These are phyloP conservation scores for Acrocephalus scirpaceus DNA, from an alignment of 2,797 vertebrate genomes.

Conservation along the genomic window DNA sequence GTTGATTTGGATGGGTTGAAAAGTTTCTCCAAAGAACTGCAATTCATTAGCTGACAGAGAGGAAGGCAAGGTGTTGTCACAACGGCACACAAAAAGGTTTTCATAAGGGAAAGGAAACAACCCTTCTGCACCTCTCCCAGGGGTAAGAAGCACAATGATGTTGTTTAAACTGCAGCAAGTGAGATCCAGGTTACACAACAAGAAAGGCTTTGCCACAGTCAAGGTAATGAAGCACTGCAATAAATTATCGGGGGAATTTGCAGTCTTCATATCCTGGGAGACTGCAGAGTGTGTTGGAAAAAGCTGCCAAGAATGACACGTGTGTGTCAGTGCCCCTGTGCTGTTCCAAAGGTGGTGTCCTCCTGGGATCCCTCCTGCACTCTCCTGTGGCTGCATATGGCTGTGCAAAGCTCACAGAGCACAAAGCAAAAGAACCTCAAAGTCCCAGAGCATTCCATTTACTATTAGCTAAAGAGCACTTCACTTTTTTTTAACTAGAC, in stretches of 20 bases:
- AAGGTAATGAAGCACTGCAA: neutral
- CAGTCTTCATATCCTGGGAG: neutral
- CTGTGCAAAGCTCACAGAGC: neutral
- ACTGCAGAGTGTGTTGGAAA: slow-evolving; percentile 5
- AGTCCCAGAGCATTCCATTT: neutral
- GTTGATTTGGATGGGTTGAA: neutral
- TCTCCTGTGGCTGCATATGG: accelerated
- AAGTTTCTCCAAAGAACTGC: slow-evolving; percentile 7
- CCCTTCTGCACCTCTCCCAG: neutral
- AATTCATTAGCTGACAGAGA: neutral
- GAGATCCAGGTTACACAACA: neutral
- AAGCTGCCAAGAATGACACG: neutral
- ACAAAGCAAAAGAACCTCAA: neutral
- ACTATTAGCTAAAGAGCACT: neutral
- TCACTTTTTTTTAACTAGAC: neutral
- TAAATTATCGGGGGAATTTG: neutral
- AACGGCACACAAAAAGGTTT: neutral
- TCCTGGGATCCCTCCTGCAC: neutral
- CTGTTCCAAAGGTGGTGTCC: neutral
- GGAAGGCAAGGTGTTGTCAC: neutral
- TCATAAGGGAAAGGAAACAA: slow-evolving; percentile 3
- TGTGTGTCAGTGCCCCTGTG: neutral
- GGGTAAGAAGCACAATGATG: neutral
- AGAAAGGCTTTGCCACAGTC: neutral
- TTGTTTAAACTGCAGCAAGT: neutral